Conservation (phyloP, 1,140 invertebrate species). For the Drusus annulatus region DNA sequence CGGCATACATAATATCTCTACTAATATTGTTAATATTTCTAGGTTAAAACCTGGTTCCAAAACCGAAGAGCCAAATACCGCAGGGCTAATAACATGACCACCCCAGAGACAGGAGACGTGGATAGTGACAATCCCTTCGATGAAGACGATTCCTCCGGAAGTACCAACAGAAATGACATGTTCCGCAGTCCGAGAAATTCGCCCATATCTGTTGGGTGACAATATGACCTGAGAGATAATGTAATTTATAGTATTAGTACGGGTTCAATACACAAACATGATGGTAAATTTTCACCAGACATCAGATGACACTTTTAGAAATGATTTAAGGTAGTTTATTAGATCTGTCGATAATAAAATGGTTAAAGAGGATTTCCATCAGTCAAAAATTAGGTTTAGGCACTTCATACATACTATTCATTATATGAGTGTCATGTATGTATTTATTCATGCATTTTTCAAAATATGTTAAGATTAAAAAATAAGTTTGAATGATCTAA, state of each 20-base stretch:
- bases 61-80: conserved; percentile 87
- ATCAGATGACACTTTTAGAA: conserved; percentile 13
- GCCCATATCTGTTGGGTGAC: conserved; percentile 51
- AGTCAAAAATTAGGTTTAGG: too few species aligned
- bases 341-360: too few species aligned
- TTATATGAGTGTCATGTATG: too few species aligned
- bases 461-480: too few species aligned
- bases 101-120: conserved; percentile 34
- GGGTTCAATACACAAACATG: not conserved
- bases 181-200: conserved; percentile 42
- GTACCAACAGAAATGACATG: conserved; percentile 1
- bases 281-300: conserved; percentile 10
- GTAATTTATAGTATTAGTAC: not conserved
- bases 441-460: too few species aligned
- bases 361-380: too few species aligned
- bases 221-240: conserved; percentile 12
- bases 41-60: conserved; percentile 91
- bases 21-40: conserved; percentile 42
- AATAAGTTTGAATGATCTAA: too few species aligned
- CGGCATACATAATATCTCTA: not conserved
- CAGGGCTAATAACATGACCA: conserved; percentile 65
- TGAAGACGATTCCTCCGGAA: conserved; percentile 45
- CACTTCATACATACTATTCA: too few species aligned
- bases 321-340: not conserved
- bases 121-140: conserved; percentile 54